Evolutionary conservation across 2,888 invertebrate species (phyloP), one percentile per base, ranked within the genome.

Genomic region (Chironomus riparius): DNA sequence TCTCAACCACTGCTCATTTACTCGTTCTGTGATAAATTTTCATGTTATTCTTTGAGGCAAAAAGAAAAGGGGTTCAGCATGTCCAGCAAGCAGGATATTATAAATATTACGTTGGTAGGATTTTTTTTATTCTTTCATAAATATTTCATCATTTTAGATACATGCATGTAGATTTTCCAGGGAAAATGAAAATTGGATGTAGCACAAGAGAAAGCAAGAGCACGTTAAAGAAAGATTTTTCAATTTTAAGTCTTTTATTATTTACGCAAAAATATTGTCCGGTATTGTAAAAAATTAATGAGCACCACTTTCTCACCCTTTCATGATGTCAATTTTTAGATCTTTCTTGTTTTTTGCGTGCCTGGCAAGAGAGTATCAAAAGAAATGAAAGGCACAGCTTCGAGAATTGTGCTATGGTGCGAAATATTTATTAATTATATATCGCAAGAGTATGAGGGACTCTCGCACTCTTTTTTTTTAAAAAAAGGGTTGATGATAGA

Each of bases 371-470:
- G 28, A 56, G n/a, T 18, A 56, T 56, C 56, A 56, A 56, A 56
- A 56, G 56, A 56, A 56, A 56, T 18, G 38, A 50, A n/a, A 15
- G 50, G 50, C 50, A 50, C 12, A 50, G 50, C n/a, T 28, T 28
- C 28, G 28, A 38, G 38, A 38, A 38, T 21, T n/a, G 22, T 70
- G 71, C 72, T 50, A 12, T 72, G 72, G 68, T 62, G 74, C n/a
- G 62, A 74, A 74, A 74, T 74, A 68, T 48, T 74, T 74, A 74
- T 74, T 74, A 74, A 74, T 74, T 74, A 74, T 62, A 62, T 68
- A 4, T 38, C 18, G 21, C 38, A 38, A 38, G 74, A 61, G 62
- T 38, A 24, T 38, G 24, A 47, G 61, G 13, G 4, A 50, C 50
- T 50, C 50, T n/a, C 15, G 12, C 50, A n/a, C 13, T 50, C 15